Base-by-base conservation (phyloP, 1,140 invertebrate genomes). In the Hycleus cichorii region DNA sequence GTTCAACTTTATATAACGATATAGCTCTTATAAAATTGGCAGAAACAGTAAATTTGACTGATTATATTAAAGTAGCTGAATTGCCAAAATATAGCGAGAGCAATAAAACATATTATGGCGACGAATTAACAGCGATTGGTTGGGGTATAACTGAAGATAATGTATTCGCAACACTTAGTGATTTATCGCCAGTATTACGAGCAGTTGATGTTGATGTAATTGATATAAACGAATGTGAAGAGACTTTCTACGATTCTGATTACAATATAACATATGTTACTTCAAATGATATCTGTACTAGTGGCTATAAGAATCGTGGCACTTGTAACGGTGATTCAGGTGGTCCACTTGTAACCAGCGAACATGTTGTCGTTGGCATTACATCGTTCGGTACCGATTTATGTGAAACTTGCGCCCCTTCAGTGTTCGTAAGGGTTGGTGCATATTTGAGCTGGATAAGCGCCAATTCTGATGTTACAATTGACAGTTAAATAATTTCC, bases 391-490 rank as follows among this genome's bases (percentile, higher is more conserved):
- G 77, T 10, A 49, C 49, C 0, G 64, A 53, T 7, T 77, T 78
- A 1, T 82, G 80, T 63, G 78, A 76, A 46, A 64, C 69, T 49
- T 71, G 75, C 11, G 55, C 63, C 8, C 80, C 80, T 0, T 76
- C 77, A 7, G 80, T 77, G 0, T 82, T 80, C 60, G 79, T 77
- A 1, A 70, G 78, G 18, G 76, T 81, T 8, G 77, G 76, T 49
- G 56, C 65, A 5, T 75, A 77, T 57, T 60, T 80, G 12, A 59
- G 72, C 50, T 82, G 80, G 80, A 80, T 82, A 52, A 73, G 70
- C 49, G 65, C 73, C 8, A 67, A 76, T 44, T 76, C 78, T 24
- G 78, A 60, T 47, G 53, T 60, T 6, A 18, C 18, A 18, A 18
- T 18, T 18, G 18, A 18, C 18, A 18, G 18, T 18, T 18, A 18